A percentile compares a stretch with the other conserved stretches of the same genome.
These are phyloP conservation scores for Sylvietta virens DNA, from an alignment of 2,113 vertebrate genomes.

Conservation along the genomic window DNA sequence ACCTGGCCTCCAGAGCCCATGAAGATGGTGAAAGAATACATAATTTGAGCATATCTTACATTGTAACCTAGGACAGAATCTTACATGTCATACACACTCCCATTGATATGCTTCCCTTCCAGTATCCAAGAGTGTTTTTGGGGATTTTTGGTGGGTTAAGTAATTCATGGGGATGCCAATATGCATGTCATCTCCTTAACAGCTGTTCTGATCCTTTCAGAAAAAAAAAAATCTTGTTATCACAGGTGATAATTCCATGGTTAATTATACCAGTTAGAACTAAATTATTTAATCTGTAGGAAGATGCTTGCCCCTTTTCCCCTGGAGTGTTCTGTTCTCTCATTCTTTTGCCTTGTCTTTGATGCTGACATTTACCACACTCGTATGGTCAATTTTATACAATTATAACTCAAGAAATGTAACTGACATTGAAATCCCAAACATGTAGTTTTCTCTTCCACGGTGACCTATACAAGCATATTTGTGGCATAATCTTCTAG, in stretches of 20 bases:
- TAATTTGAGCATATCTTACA: too few relatives aligned
- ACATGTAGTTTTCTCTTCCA: neutral
- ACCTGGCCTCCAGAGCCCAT: too few relatives aligned
- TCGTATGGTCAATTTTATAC: neutral
- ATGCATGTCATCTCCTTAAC: neutral
- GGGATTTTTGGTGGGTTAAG: neutral
- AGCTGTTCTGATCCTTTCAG: neutral
- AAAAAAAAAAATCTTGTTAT: neutral
- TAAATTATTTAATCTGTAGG: neutral
- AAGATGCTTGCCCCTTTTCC: neutral
- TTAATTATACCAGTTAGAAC: neutral
- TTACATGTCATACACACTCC: neutral
- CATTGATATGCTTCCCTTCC: neutral
- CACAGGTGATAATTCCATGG: neutral
- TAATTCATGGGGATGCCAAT: neutral
- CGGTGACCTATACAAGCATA: neutral
- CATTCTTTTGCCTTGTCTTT: neutral
- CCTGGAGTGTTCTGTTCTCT: neutral
- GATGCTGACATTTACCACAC: neutral
- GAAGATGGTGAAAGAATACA: too few relatives aligned
- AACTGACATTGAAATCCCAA: neutral
- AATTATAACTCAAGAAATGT: neutral
- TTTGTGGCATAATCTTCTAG: neutral
- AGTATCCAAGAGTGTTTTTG: neutral
- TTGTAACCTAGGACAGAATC: too few relatives aligned